Conservation (phyloP, 92 coral and sea anemone species). For the Phenganax marumi region DNA sequence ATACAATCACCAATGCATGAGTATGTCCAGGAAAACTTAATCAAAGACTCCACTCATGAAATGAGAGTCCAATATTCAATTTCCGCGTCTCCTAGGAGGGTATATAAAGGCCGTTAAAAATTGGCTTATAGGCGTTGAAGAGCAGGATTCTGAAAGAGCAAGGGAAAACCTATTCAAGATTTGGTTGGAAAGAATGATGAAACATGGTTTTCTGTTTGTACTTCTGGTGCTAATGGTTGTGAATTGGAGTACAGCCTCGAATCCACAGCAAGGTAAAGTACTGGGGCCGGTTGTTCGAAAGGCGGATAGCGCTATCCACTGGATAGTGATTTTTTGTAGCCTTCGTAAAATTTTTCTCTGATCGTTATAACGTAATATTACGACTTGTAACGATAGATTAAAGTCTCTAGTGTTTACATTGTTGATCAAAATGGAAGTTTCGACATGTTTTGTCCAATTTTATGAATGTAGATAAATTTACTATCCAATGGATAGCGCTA, state of each 20-base stretch:
- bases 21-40: neutral
- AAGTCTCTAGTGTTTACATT: too few relatives aligned
- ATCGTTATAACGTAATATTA: too few relatives aligned
- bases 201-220: neutral
- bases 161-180: too few relatives aligned
- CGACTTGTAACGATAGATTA: too few relatives aligned
- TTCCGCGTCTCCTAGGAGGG: neutral
- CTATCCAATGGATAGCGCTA: too few relatives aligned
- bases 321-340: too few relatives aligned
- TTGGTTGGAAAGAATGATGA: neutral
- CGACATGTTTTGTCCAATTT: too few relatives aligned
- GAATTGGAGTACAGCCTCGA: neutral
- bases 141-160: neutral
- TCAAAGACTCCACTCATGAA: conserved; percentile 4
- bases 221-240: neutral
- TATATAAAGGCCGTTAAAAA: neutral
- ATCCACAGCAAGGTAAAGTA: neutral
- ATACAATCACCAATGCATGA: neutral
- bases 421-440: too few relatives aligned
- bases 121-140: neutral
- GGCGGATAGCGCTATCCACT: too few relatives aligned
- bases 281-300: too few relatives aligned
- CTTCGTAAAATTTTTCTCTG: too few relatives aligned
- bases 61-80: neutral
- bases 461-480: too few relatives aligned